Evolutionary conservation across 2,888 invertebrate genomes (phyloP).

Genomic region (Portevinia maculata): DNA sequence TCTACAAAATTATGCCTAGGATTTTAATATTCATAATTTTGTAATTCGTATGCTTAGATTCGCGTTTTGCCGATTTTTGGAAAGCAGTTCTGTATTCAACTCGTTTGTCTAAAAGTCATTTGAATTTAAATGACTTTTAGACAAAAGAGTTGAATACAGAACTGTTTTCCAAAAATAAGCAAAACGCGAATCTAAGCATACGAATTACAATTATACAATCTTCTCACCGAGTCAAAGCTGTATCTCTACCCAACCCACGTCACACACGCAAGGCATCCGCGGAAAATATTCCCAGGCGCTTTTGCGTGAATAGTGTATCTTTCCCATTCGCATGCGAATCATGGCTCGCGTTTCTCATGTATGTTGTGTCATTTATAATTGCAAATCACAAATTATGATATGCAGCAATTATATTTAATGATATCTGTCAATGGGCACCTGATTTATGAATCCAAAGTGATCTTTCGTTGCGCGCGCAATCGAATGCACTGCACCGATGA

Average conservation of each 20-base stretch:
- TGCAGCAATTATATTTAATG: conserved; percentile 74
- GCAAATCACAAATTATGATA: conserved; percentile 74
- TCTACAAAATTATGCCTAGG: too few species aligned
- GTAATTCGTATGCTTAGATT: too few species aligned
- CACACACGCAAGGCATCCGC: not conserved
- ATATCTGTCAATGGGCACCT: conserved; percentile 71
- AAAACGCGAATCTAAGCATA: too few species aligned
- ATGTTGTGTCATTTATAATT: conserved; percentile 73
- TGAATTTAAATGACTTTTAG: too few species aligned
- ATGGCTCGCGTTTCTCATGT: conserved; percentile 64
- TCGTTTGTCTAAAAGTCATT: too few species aligned
- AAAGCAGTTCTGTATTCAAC: too few species aligned
- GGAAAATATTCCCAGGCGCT: not conserved
- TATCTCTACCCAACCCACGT: conserved; percentile 7
- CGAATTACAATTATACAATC: too few species aligned
- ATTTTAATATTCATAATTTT: too few species aligned
- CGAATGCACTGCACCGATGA: conserved; percentile 6
- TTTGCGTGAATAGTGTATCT: conserved; percentile 14
- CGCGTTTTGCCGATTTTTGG: too few species aligned
- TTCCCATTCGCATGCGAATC: conserved; percentile 37
- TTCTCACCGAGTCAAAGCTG: not conserved
- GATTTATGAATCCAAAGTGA: conserved; percentile 68
- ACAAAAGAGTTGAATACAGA: too few species aligned
- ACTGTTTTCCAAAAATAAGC: too few species aligned
- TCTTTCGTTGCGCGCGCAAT: conserved; percentile 56